Conservation (phyloP, 2,113 vertebrate genomes). For the Clinocottus analis region DNA sequence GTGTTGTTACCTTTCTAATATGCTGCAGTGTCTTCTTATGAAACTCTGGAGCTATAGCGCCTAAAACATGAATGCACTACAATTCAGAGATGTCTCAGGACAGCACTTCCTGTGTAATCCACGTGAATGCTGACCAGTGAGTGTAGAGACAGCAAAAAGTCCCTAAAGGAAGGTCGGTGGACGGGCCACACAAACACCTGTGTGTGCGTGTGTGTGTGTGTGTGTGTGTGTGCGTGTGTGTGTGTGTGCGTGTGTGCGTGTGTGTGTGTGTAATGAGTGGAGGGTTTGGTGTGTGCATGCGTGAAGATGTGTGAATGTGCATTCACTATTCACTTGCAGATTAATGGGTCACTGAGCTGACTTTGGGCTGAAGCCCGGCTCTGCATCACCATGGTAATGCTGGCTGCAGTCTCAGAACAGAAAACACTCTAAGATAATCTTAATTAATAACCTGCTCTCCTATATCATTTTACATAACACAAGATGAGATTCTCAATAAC, state of each 20-base stretch:
- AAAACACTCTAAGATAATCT: not conserved
- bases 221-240: no score
- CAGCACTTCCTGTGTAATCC: no score
- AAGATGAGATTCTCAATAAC: not conserved
- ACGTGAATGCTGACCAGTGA: no score
- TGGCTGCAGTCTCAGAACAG: not conserved
- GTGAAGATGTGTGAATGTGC: conserved; percentile 1
- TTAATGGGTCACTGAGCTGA: conserved; percentile 30
- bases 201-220: no score
- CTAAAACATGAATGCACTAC: no score
- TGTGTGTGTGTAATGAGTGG: not conserved
- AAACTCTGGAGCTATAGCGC: no score
- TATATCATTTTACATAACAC: not conserved
- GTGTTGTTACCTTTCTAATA: not conserved
- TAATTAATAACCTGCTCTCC: not conserved
- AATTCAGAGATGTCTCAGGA: no score
- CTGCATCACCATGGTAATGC: not conserved
- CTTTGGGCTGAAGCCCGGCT: not conserved
- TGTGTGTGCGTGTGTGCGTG: no score
- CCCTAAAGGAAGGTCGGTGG: not conserved
- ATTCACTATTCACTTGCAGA: conserved; percentile 3
- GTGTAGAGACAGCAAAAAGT: not conserved
- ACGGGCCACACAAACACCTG: not conserved
- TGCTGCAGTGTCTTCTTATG: not conserved
- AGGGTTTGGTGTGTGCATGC: not conserved